Base-by-base conservation (phyloP, 2,888 invertebrate genomes). In the Pecten maximus region DNA sequence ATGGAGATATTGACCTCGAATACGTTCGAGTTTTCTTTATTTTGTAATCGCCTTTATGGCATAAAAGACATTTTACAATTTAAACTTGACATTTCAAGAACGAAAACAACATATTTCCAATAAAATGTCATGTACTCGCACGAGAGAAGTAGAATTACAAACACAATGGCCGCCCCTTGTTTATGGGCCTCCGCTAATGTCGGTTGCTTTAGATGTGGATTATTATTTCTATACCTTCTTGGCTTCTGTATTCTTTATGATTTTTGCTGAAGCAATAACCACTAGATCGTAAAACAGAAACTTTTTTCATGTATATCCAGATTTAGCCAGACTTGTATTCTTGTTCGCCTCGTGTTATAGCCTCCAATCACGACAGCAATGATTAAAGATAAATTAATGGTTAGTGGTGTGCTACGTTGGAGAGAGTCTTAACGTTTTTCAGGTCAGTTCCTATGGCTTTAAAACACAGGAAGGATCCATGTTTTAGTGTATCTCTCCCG, bases 311-410 rank as follows among this genome's bases (percentile, higher is more conserved):
- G 74, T 74, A 74, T 74, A 28, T 74, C 74, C 74, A 74, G 74
- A 74, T 74, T 35, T 74, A 74, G 74, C 74, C 74, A 74, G 74
- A 74, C 74, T 74, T 74, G 74, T 74, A 74, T 74, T 74, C 74
- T 74, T 74, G 74, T 74, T 35, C 74, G 74, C 74, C 6, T 74
- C 2, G 74, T 16, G 35, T 74, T 74, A 74, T 74, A 23, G 74
- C 74, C 35, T 35, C 35, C 74, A 28, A 74, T 74, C 74, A 74
- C 74, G 74, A 28, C 35, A 74, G 28, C 28, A 35, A 74, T 74
- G 74, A 74, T 74, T 74, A 74, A 74, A 74, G 74, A 74, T 74
- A 74, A 74, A 35, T 74, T 74, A 74, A 74, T 74, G 74, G 74
- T 35, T 74, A 10, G 74, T 74, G 74, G 28, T 74, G 74, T 35